These are phyloP conservation scores for Himalopsyche japonica DNA, from an alignment of 2,888 invertebrate species.

Conservation along the genomic window DNA sequence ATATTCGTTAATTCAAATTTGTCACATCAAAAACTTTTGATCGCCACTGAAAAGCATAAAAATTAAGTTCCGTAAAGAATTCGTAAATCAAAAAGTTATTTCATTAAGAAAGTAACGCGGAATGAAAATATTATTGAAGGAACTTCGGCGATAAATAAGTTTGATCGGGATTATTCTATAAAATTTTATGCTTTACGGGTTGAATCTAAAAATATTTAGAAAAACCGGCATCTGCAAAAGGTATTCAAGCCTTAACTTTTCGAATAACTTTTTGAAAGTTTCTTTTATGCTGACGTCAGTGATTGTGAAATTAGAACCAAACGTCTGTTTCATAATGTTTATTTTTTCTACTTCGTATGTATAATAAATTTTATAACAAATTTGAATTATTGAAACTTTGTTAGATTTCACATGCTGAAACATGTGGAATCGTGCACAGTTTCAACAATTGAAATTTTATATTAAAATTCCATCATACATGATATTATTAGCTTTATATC, in stretches of 20 bases:
- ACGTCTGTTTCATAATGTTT: not conserved
- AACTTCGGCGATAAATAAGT: constrained; percentile 3
- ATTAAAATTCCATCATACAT: too few relatives aligned
- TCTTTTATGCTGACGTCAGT: not conserved
- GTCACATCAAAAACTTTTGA: not conserved
- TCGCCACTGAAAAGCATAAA: not conserved
- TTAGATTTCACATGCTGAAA: too few relatives aligned
- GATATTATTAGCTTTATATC: too few relatives aligned
- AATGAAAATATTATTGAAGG: constrained; percentile 8
- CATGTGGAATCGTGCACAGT: too few relatives aligned
- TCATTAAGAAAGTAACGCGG: constrained; percentile 20
- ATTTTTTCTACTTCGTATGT: too few relatives aligned
- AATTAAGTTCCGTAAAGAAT: constrained; percentile 5
- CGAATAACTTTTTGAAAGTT: not conserved
- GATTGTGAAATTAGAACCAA: not conserved
- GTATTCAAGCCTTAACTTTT: not conserved
- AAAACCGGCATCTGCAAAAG: constrained; percentile 1
- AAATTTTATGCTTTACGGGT: not conserved
- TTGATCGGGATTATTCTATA: not conserved
- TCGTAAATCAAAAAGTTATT: constrained; percentile 32
- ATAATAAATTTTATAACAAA: too few relatives aligned
- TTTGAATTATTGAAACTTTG: too few relatives aligned
- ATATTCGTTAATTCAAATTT: not conserved
- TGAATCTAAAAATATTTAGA: not conserved
- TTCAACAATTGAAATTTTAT: too few relatives aligned